Evolutionary conservation across 2,113 vertebrate species (phyloP), one percentile per base, ranked within the genome.

Genomic region (Saguinus imperator): DNA sequence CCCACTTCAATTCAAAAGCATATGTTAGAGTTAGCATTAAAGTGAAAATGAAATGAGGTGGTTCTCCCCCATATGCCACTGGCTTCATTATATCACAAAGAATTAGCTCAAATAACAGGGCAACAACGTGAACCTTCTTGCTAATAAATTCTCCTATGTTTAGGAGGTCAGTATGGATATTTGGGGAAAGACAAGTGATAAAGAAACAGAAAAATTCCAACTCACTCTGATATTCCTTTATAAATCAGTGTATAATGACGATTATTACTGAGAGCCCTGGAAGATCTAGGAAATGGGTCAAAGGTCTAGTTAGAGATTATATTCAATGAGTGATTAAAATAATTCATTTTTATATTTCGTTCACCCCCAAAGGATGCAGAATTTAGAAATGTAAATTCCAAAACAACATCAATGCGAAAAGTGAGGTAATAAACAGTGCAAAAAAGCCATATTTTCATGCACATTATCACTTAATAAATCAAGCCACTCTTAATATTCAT

Each of bases 1-100:
- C 95, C 93, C 95, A 82, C 96, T 98, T 97, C 97, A 97, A 86
- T 95, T 93, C 96, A 80, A 95, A 98, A 97, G 96, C 98, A 98
- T 97, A 98, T 97, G 98, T 96, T 95, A 94, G 97, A 85, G 95
- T 96, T 95, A 97, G 97, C 96, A 93, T 79, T 91, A 89, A 95
- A 92, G 70, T 12, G 52, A 94, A 45, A 13, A 91, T 52, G 25
- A 90, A 93, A 79, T 3, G 76, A 97, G 97, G 96, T 97, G 97
- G 43, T 91, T 92, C 94, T 98, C 96, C 86, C 85, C 96, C 97
- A 97, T 87, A 91, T 73, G 96, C 95, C 87, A 48, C 37, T 1
- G 3, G 72, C 96, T 97, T 73, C 77, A 16, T 43, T 81, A 81
- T 58, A 40, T 75, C 88, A 85, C 50, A 23, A 86, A 97, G 89